A percentile compares a stretch with the other conserved stretches of the same genome.
These are phyloP conservation scores for Neogale vison DNA, from an alignment of 2,113 vertebrate genomes.

Conservation along the genomic window DNA sequence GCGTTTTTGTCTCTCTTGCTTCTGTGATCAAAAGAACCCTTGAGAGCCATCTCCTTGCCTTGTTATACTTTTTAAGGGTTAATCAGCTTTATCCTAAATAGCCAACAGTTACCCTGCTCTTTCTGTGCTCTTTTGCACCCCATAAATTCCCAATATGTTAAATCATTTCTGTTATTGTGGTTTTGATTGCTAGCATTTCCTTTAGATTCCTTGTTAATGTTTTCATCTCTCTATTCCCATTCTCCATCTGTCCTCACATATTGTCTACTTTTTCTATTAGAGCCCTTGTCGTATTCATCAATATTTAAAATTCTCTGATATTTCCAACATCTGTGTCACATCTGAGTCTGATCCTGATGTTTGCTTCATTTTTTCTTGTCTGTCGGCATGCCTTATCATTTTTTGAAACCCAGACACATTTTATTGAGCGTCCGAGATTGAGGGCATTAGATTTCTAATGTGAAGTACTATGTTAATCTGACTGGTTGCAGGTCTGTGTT, in stretches of 20 bases:
- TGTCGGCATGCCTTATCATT: background rate
- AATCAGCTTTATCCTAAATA: background rate
- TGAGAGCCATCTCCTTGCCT: background rate
- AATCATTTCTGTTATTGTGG: background rate
- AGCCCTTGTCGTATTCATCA: background rate
- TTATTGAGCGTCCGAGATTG: background rate
- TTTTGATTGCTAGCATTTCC: background rate
- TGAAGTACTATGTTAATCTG: background rate
- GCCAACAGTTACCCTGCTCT: background rate
- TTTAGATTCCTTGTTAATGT: background rate
- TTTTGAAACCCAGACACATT: background rate
- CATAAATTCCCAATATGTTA: background rate
- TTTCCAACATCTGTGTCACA: background rate
- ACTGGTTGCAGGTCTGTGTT: background rate
- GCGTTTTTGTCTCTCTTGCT: background rate
- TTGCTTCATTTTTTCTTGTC: background rate
- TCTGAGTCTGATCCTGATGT: background rate
- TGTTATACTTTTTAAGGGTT: background rate
- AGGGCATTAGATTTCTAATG: background rate
- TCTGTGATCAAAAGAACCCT: background rate
- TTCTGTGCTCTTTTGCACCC: background rate
- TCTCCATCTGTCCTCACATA: background rate
- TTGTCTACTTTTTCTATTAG: background rate
- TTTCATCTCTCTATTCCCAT: background rate
- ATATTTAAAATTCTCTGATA: background rate